These are phyloP conservation scores for Pachliopta kotzebuea DNA, from an alignment of 2,888 invertebrate genomes.

Conservation along the genomic window DNA sequence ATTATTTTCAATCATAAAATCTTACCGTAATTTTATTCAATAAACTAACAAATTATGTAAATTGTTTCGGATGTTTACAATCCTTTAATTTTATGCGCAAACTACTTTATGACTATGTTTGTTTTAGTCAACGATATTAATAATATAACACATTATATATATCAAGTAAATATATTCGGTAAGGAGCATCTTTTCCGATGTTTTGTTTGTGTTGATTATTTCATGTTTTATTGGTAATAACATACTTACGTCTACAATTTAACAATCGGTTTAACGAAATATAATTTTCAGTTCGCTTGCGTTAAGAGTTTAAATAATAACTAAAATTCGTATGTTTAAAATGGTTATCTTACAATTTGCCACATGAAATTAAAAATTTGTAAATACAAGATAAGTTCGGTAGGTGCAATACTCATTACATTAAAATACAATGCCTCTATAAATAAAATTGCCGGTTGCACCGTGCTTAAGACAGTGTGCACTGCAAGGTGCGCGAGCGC, in stretches of 20 bases:
- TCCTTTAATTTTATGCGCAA: neutral
- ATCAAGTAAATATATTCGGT: neutral
- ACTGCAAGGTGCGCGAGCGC: conserved; percentile 76
- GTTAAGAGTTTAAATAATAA: neutral
- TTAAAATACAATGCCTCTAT: conserved; percentile 41
- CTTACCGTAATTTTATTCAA: neutral
- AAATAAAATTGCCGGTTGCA: conserved; percentile 60
- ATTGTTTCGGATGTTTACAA: neutral
- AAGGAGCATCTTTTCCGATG: neutral
- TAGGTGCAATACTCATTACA: conserved; percentile 32
- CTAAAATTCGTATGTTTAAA: neutral
- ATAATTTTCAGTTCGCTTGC: too few species aligned
- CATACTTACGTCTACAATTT: too few species aligned
- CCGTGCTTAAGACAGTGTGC: conserved; percentile 53
- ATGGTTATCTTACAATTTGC: conserved; percentile 11
- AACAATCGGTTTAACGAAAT: too few species aligned
- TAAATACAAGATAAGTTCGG: conserved; percentile 19
- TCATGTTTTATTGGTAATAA: too few species aligned
- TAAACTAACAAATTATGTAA: neutral
- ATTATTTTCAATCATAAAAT: neutral
- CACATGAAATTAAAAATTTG: conserved; percentile 15
- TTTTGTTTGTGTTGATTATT: too few species aligned
- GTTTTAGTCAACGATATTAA: neutral
- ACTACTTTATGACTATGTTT: neutral
- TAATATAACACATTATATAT: neutral